Evolutionary conservation across 1,140 invertebrate genomes (phyloP), one percentile per base, ranked within the genome.

Genomic region (Drosophila ogumai): DNA sequence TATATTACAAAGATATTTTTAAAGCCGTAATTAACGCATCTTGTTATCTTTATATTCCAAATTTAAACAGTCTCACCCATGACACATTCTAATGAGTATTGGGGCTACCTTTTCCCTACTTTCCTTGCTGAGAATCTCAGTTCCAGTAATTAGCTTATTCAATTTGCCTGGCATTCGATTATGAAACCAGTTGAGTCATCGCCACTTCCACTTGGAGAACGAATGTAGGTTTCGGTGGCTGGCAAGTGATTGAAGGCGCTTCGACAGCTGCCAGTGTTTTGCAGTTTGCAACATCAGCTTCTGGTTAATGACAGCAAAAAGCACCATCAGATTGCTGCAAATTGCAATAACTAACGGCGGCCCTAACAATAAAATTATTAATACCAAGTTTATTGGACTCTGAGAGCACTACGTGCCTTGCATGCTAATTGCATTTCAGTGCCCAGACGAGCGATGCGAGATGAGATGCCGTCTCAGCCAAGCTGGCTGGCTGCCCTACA

Each of bases 361-460:
- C 46, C 54, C 49, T 41, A 69, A 49, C 65, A 82, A 66, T 55
- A 69, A 76, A 59, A 64, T 75, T 82, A 79, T 88, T 87, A 80
- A 81, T 71, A 84, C 61, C 60, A 84, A 80, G 69, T 87, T 73
- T 68, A 87, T 88, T 75, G 63, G 85, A 74, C 57, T 84, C 59
- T 52, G 73, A 63, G 63, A 68, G 50, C 58, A 47, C 67, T 90
- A 88, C 84, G 84, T 87, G 84, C 73, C 77, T 88, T 90, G 85
- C 77, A 81, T 87, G 84, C 74, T 81, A 87, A 87, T 87, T 81
- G 57, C 76, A 61, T 43, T 66, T 59, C 72, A 72, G 25, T 41
- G 56, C 49, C 41, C 32, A 36, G 68, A 73, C 34, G 46, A 58
- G n/a, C 9, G 31, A 44, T 46, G 12, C 19, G 44, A 46, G 28